These are phyloP conservation scores for Melieria crassipennis DNA, from an alignment of 2,888 invertebrate genomes.

Conservation along the genomic window DNA sequence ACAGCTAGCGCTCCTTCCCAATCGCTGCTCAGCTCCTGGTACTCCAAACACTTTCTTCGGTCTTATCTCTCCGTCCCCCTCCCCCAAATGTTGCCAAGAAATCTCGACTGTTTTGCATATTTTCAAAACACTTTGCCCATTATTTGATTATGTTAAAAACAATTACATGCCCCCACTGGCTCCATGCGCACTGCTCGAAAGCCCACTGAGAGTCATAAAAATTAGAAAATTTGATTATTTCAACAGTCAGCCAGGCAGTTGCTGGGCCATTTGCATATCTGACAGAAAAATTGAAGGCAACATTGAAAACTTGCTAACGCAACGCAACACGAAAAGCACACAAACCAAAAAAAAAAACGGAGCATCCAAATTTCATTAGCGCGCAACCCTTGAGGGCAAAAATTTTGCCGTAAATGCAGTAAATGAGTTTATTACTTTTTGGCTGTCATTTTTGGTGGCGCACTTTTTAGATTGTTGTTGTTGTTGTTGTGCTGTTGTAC, in stretches of 20 bases:
- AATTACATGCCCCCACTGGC: constrained; percentile 36
- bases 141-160: constrained; percentile 48
- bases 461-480: background rate
- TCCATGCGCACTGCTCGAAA: constrained; percentile 7
- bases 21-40: no score
- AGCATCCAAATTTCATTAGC: constrained; percentile 29
- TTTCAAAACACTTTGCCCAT: constrained; percentile 40
- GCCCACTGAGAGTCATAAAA: constrained; percentile 55
- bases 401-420: constrained; percentile 22
- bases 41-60: no score
- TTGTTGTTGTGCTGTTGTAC: no score
- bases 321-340: background rate
- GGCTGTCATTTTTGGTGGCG: constrained; percentile 37
- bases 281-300: no score
- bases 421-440: constrained; percentile 58
- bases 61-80: background rate
- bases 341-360: constrained; percentile 41
- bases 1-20: no score
- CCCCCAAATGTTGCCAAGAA: no score
- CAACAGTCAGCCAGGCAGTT: constrained; percentile 46
- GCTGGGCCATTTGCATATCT: constrained; percentile 34
- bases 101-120: background rate
- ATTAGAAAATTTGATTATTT: constrained; percentile 62
- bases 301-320: background rate
- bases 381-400: background rate